phyloP scores from a whole-genome alignment of 1,140 invertebrate genomes.

The Drosophila tropicalis region DNA sequence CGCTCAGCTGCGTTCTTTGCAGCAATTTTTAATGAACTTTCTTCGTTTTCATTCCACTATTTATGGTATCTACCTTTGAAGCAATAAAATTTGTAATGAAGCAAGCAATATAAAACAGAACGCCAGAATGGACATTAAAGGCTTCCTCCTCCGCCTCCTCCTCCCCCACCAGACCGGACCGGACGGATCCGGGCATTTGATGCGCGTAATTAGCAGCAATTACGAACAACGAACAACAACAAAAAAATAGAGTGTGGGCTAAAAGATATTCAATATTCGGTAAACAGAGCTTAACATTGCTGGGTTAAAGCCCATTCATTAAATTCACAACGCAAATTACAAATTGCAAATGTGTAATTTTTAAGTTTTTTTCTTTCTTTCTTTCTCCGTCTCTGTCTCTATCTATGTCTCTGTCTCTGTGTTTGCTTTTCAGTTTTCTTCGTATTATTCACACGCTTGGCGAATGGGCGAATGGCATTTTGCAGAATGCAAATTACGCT shows the following conservation, averaged over 20 bases:
- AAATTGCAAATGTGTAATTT: slow-evolving; percentile 33
- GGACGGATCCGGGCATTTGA: slow-evolving; percentile 40
- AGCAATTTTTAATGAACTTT: slow-evolving; percentile 44
- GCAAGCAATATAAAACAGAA: slow-evolving; percentile 68
- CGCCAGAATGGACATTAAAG: slow-evolving; percentile 59
- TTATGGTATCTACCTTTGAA: neutral
- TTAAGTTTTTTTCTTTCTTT: neutral
- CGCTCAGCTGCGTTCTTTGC: neutral
- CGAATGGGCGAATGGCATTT: slow-evolving; percentile 51
- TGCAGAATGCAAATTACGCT: slow-evolving; percentile 76
- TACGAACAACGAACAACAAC: slow-evolving; percentile 23
- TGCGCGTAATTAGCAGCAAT: slow-evolving; percentile 76
- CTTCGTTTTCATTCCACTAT: slow-evolving; percentile 21
- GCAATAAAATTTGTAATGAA: slow-evolving; percentile 76
- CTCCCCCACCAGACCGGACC: neutral
- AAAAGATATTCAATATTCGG: slow-evolving; percentile 47
- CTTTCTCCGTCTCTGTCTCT: neutral
- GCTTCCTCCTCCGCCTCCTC: neutral
- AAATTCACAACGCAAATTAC: slow-evolving; percentile 44
- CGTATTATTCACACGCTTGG: slow-evolving; percentile 55
- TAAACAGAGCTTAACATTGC: slow-evolving; percentile 56
- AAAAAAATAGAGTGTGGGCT: slow-evolving; percentile 17
- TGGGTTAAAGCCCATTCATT: slow-evolving; percentile 42
- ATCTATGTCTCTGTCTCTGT: slow-evolving; percentile 5
- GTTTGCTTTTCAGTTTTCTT: slow-evolving; percentile 18